Base-by-base conservation (phyloP, 2,797 vertebrate genomes). In the Distichodus sexfasciatus region DNA sequence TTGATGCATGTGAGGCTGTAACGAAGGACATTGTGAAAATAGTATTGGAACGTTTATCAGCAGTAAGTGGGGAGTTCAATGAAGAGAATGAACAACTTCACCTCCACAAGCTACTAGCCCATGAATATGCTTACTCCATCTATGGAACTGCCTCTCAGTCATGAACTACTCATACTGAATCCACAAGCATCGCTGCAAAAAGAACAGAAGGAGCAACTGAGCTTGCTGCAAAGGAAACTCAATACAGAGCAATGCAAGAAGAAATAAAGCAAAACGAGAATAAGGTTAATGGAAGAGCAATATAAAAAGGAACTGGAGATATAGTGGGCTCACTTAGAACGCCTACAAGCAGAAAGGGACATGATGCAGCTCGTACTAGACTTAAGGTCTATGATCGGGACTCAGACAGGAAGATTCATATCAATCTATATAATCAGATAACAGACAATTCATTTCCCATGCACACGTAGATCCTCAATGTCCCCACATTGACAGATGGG, bases 1-100 rank as follows among this genome's bases (percentile, higher is more conserved):
- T 43, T 19, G 65, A 57, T 57, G 38, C 40, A 10, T 67, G 38
- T 46, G 38, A 44, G 11, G 38, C 65, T 24, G 40, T 57, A 9
- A 67, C 51, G 6, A 35, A 23, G 4, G 51, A 67, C 38, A 46
- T 67, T 57, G 9, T 66, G 24, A 46, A 31, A 44, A 43, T 66
- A 26, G 7, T 35, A 0, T 24, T 17, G 1, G 29, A 47, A 11
- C 24, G 41, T 2, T 3, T 63, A 19, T 40, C 29, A 2, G 46
- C 4, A 17, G 19, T 55, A 51, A 6, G 41, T 21, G 17, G 1
- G 3, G 38, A 15, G 17, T 14, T 29, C 38, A 58, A 38, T 3
- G 15, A 2, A 10, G 15, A 11, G n/a, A n/a, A n/a, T n/a, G n/a
- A n/a, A n/a, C n/a, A n/a, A n/a, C n/a, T n/a, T n/a, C n/a, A n/a